Percentiles rank a stretch among this genome's conserved stretches.
These are phyloP conservation scores for Crotalus horridus DNA, from an alignment of 2,113 vertebrate genomes.

Conservation along the genomic window DNA sequence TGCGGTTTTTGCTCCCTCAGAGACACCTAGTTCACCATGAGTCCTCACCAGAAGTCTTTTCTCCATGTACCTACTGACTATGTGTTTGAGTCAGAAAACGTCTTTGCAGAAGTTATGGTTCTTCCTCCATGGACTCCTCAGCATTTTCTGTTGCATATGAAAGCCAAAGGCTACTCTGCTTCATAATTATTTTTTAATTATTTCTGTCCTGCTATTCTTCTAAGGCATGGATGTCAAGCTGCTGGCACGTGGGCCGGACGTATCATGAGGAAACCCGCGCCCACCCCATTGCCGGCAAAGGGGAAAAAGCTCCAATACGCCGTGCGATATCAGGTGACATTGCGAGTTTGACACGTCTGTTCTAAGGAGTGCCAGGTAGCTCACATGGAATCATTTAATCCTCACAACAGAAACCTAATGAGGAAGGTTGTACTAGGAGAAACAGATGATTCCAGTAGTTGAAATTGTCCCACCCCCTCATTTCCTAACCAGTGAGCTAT, in stretches of 20 bases:
- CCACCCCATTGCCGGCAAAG: too few species aligned
- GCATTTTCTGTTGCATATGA: background rate
- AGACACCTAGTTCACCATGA: background rate
- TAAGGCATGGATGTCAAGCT: too few species aligned
- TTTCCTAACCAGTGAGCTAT: background rate
- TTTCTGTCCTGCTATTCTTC: background rate
- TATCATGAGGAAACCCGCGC: too few species aligned
- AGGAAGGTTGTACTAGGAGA: background rate
- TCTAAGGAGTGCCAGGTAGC: background rate
- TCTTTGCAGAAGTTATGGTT: background rate
- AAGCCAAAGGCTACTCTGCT: background rate
- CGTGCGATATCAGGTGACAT: too few species aligned
- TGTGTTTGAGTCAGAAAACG: background rate
- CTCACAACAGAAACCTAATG: background rate
- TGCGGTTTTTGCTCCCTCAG: background rate
- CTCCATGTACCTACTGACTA: background rate
- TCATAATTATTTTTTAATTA: background rate
- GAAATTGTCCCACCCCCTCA: background rate
- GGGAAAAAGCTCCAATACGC: too few species aligned
- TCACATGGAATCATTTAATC: background rate
- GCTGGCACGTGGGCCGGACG: too few species aligned
- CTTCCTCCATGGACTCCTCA: background rate
- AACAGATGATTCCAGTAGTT: background rate
- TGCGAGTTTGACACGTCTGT: too few species aligned
- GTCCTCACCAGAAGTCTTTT: background rate